Conservation (phyloP, 2,113 vertebrate species). For the Ochotona princeps region DNA sequence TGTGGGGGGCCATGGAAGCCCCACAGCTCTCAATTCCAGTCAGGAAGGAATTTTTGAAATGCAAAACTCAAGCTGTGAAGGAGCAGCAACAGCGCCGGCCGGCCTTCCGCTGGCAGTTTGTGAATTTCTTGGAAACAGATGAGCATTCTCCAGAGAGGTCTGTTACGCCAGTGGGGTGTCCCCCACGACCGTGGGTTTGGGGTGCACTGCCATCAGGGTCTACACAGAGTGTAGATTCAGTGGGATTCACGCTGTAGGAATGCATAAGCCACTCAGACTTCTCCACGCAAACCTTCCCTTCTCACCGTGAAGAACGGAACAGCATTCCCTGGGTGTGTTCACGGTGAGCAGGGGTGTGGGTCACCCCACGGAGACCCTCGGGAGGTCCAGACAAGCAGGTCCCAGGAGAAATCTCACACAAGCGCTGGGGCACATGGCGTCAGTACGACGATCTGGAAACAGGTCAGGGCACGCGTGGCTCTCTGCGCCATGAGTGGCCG, state of each 20-base stretch:
- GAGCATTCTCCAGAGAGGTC: too few relatives aligned
- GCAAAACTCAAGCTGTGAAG: too few relatives aligned
- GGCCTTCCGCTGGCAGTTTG: too few relatives aligned
- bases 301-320: conserved; percentile 4
- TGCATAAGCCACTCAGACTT: conserved; percentile 24
- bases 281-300: conserved; percentile 18
- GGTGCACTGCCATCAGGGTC: conserved; percentile 29
- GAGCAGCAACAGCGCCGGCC: too few relatives aligned
- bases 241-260: neutral
- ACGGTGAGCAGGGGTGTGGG: too few relatives aligned
- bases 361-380: conserved; percentile 51
- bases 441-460: neutral
- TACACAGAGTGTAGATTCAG: conserved; percentile 70
- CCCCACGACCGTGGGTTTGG: conserved; percentile 51
- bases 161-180: neutral
- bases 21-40: too few relatives aligned
- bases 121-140: too few relatives aligned
- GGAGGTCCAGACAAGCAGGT: conserved; percentile 70
- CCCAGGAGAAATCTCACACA: conserved; percentile 55
- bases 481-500: too few relatives aligned
- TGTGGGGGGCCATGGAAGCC: too few relatives aligned
- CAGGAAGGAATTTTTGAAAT: too few relatives aligned
- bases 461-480: too few relatives aligned
- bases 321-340: too few relatives aligned
- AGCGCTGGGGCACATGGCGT: conserved; percentile 66